phyloP scores from a whole-genome alignment of 2,797 vertebrate species.

The Acanthis flammea region DNA sequence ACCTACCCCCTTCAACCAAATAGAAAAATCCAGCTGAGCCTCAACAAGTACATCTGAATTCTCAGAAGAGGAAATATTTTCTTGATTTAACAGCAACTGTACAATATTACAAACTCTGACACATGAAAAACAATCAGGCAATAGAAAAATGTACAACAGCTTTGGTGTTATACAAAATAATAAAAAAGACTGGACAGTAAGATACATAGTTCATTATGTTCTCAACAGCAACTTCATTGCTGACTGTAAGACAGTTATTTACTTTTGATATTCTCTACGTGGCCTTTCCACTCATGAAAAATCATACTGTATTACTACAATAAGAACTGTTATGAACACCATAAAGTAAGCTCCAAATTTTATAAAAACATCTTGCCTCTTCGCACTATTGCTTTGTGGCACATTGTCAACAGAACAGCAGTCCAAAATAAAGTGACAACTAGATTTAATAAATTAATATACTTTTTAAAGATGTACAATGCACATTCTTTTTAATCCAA shows the following conservation, averaged over 20 bases:
- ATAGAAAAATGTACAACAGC: slow-evolving; percentile 82
- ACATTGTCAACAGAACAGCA: slow-evolving; percentile 80
- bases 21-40: slow-evolving; percentile 49
- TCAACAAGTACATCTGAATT: slow-evolving; percentile 70
- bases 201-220: slow-evolving; percentile 57
- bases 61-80: slow-evolving; percentile 72
- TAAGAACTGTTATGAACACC: slow-evolving; percentile 53
- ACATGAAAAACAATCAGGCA: slow-evolving; percentile 75
- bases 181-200: slow-evolving; percentile 70
- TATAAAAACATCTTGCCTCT: slow-evolving; percentile 65
- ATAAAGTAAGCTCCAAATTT: slow-evolving; percentile 31
- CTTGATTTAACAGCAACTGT: slow-evolving; percentile 76
- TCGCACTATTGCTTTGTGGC: slow-evolving; percentile 72
- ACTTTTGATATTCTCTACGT: slow-evolving; percentile 28
- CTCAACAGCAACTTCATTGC: slow-evolving; percentile 58
- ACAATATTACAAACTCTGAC: slow-evolving; percentile 79
- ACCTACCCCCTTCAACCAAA: background rate
- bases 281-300: slow-evolving; percentile 52
- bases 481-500: slow-evolving; percentile 89
- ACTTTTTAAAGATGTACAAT: slow-evolving; percentile 97
- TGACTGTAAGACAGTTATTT: slow-evolving; percentile 35
- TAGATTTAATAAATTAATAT: slow-evolving; percentile 99
- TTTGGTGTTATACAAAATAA: slow-evolving; percentile 80
- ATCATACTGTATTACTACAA: slow-evolving; percentile 30
- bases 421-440: slow-evolving; percentile 90